Percentiles rank a stretch among this genome's conserved stretches.
Conservation (phyloP, 2,888 invertebrate species). For the Blomia tropicalis region DNA sequence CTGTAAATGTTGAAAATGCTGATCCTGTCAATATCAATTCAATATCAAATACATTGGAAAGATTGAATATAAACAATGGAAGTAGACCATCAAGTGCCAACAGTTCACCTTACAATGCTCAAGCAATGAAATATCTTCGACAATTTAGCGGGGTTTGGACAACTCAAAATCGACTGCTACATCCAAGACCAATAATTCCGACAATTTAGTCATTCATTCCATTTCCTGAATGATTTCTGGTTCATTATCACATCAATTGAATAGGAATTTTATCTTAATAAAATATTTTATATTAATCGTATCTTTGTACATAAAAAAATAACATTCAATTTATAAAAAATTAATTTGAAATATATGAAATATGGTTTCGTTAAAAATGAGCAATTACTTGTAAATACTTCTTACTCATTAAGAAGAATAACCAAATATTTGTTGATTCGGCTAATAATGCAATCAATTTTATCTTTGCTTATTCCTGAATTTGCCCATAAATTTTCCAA, state of each 20-base stretch:
- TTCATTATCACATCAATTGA: too few species aligned
- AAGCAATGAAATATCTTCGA: background rate
- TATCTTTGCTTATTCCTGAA: too few species aligned
- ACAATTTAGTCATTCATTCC: constrained; percentile 9
- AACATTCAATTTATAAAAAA: background rate
- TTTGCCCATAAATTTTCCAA: constrained; percentile 6
- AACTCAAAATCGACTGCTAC: constrained; percentile 24
- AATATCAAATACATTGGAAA: background rate
- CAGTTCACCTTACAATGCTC: background rate
- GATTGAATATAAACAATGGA: background rate
- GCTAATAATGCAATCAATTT: background rate
- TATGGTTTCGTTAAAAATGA: too few species aligned
- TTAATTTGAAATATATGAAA: background rate
- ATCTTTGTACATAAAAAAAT: background rate
- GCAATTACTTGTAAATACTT: too few species aligned
- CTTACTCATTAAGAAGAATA: background rate
- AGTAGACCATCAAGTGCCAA: background rate
- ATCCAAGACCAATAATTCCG: constrained; percentile 24
- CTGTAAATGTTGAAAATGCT: background rate
- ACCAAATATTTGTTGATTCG: background rate
- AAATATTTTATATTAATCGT: too few species aligned
- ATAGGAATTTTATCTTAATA: too few species aligned
- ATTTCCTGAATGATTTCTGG: too few species aligned
- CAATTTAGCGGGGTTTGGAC: constrained; percentile 24
- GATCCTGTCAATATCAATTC: background rate